A percentile compares a stretch with the other conserved stretches of the same genome.
Conservation (phyloP, 2,888 invertebrate species). For the Lithophane leautieri region DNA sequence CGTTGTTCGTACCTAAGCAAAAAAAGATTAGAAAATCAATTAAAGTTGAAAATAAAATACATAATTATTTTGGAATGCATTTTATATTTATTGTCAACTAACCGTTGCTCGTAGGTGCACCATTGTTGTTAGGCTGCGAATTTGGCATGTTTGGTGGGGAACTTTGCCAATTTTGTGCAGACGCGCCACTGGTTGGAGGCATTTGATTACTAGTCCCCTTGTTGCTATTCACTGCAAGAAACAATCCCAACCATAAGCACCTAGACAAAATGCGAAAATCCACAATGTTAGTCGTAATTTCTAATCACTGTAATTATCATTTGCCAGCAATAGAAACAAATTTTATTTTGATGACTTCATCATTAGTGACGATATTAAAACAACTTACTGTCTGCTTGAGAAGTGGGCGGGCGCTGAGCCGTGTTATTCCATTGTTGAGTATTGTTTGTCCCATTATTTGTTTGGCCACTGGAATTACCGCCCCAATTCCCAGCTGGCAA, state of each 20-base stretch:
- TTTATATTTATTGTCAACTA: conserved; percentile 61
- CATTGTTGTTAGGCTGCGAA: conserved; percentile 87
- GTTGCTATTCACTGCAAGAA: conserved; percentile 88
- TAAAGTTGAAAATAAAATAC: conserved; percentile 29
- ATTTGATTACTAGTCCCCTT: conserved; percentile 86
- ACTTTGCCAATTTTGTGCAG: conserved; percentile 86
- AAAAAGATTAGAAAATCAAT: conserved; percentile 29
- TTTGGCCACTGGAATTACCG: conserved; percentile 85
- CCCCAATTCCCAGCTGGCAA: conserved; percentile 89
- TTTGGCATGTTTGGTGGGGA: conserved; percentile 87
- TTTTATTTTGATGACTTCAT: conserved; percentile 72
- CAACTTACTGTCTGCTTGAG: conserved; percentile 88
- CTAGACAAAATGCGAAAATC: conserved; percentile 44
- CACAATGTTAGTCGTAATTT: conserved; percentile 57
- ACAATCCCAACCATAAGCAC: conserved; percentile 68
- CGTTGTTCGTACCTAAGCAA: conserved; percentile 82
- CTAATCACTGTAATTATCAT: conserved; percentile 64
- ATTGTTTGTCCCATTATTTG: conserved; percentile 86
- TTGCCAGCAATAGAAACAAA: conserved; percentile 65
- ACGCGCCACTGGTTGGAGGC: conserved; percentile 84
- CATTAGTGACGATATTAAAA: conserved; percentile 68
- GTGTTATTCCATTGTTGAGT: conserved; percentile 89
- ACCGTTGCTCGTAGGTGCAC: conserved; percentile 87
- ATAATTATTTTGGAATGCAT: conserved; percentile 31
- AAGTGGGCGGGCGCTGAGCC: conserved; percentile 88